A percentile compares a stretch with the other conserved stretches of the same genome.
phyloP scores from a whole-genome alignment of 2,113 vertebrate genomes.

The Ailuropoda melanoleuca region DNA sequence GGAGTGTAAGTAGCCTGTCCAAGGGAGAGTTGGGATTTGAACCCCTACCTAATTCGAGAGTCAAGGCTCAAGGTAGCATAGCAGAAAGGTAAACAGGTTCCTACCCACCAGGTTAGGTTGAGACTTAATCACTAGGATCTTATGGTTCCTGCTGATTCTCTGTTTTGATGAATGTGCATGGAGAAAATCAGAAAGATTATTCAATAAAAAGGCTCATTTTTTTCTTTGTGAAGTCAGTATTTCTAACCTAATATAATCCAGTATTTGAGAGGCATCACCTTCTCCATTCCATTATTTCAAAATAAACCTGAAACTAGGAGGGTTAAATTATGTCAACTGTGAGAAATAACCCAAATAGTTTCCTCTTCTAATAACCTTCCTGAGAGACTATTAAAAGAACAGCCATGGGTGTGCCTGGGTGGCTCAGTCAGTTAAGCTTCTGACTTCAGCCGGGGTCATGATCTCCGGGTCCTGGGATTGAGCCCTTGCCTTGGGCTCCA shows the following conservation, averaged over 20 bases:
- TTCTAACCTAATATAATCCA: slow-evolving; percentile 37
- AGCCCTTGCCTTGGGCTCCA: not conserved
- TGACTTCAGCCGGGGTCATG: not conserved
- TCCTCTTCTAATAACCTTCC: slow-evolving; percentile 32
- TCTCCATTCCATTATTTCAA: slow-evolving; percentile 44
- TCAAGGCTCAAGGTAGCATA: not conserved
- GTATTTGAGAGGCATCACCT: not conserved
- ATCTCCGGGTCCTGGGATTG: not conserved
- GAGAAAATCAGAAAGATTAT: slow-evolving; percentile 16
- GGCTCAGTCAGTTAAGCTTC: not conserved
- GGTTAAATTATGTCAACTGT: slow-evolving; percentile 23
- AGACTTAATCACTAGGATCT: not conserved
- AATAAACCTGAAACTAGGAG: slow-evolving; percentile 39
- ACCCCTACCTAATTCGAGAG: not conserved
- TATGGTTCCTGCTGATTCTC: not conserved
- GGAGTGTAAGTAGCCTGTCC: not conserved
- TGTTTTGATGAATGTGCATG: not conserved
- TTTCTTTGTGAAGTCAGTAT: not conserved
- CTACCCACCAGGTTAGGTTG: not conserved
- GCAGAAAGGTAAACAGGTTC: not conserved
- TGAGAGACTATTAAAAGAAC: slow-evolving; percentile 25
- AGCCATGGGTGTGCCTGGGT: not conserved
- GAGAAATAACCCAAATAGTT: slow-evolving; percentile 49
- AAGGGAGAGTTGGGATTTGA: not conserved
- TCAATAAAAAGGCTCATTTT: not conserved